Conservation (phyloP, 2,888 invertebrate genomes). For the Abrostola tripartita region DNA sequence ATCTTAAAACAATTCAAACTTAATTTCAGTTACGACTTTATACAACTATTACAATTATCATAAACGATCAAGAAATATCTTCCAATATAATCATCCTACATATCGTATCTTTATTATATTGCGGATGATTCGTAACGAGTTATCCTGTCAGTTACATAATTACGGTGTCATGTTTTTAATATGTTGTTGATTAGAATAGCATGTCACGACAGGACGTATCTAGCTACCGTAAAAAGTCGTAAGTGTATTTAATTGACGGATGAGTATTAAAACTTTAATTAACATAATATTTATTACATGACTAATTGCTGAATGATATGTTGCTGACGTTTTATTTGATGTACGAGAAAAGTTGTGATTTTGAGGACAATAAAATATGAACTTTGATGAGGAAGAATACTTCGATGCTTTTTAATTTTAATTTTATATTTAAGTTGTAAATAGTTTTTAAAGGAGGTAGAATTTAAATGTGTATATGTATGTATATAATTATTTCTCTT, state of each 20-base stretch:
- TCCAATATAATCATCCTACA: constrained; percentile 36
- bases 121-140: constrained; percentile 16
- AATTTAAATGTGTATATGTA: too few relatives aligned
- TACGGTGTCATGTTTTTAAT: constrained; percentile 22
- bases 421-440: too few relatives aligned
- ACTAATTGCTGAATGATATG: neutral
- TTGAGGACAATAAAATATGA: too few relatives aligned
- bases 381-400: too few relatives aligned
- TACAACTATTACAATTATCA: too few relatives aligned
- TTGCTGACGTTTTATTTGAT: too few relatives aligned
- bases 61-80: constrained; percentile 46
- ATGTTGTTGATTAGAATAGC: constrained; percentile 40
- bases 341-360: too few relatives aligned
- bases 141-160: constrained; percentile 38
- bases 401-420: too few relatives aligned
- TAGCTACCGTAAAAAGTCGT: constrained; percentile 25
- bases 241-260: constrained; percentile 7
- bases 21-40: too few relatives aligned
- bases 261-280: neutral
- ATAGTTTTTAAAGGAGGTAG: too few relatives aligned
- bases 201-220: constrained; percentile 19
- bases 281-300: neutral
- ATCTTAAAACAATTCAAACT: too few relatives aligned
- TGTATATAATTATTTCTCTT: too few relatives aligned
- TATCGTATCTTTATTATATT: constrained; percentile 42